A percentile compares a stretch with the other conserved stretches of the same genome.
Evolutionary conservation across 2,113 vertebrate genomes (phyloP).

Genomic region (Cavia porcellus): DNA sequence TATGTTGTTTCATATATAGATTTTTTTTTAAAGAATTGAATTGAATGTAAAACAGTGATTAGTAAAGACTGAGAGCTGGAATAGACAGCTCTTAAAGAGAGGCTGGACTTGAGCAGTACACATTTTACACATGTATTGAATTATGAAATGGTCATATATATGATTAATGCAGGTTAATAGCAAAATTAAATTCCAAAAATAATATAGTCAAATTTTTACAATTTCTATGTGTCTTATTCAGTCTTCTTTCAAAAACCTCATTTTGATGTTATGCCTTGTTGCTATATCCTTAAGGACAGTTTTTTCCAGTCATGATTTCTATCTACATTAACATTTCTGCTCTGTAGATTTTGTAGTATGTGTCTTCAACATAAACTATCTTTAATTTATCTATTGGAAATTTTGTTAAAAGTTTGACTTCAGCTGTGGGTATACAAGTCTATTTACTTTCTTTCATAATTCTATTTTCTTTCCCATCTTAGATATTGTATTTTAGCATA

Average conservation of each 20-base stretch:
- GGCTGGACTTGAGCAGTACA: neutral
- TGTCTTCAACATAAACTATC: neutral
- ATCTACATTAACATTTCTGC: no score
- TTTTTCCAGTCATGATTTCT: no score
- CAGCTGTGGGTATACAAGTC: neutral
- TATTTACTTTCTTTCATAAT: neutral
- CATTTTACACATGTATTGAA: neutral
- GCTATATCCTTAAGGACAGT: no score
- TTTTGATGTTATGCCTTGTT: neutral
- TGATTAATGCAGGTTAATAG: neutral
- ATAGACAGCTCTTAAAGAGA: neutral
- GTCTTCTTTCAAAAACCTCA: neutral
- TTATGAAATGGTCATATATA: neutral
- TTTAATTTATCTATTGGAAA: neutral
- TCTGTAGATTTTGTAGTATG: no score
- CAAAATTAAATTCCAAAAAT: neutral
- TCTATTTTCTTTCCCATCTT: neutral
- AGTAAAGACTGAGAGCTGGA: neutral
- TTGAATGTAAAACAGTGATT: neutral
- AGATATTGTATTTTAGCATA: neutral
- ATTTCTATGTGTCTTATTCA: neutral
- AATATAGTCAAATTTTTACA: neutral
- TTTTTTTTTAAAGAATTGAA: neutral
- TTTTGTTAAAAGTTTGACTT: neutral
- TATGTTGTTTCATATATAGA: neutral